These are phyloP conservation scores for Hemistola chrysoprasaria DNA, from an alignment of 2,888 invertebrate species.

Conservation along the genomic window DNA sequence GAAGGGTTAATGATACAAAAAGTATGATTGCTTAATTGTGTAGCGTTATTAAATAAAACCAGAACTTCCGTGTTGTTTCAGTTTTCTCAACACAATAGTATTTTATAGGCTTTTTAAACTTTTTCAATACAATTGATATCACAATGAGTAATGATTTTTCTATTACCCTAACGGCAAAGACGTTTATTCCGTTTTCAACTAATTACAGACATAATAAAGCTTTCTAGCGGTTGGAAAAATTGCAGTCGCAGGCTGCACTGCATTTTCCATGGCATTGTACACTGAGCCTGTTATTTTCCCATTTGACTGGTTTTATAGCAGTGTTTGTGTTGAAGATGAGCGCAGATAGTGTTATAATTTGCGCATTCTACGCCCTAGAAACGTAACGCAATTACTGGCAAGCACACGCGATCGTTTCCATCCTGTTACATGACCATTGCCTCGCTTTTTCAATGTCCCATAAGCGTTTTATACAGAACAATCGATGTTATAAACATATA, in stretches of 20 bases:
- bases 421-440: constrained; percentile 21
- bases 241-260: constrained; percentile 43
- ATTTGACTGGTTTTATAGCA: constrained; percentile 77
- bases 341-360: constrained; percentile 63
- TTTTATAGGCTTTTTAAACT: no score
- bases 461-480: background rate
- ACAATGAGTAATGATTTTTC: no score
- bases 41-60: no score
- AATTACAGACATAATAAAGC: constrained; percentile 57
- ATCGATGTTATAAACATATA: constrained; percentile 5
- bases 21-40: no score
- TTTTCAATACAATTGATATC: no score
- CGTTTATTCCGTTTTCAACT: constrained; percentile 51
- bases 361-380: constrained; percentile 71
- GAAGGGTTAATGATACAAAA: no score
- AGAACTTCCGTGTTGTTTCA: no score
- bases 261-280: constrained; percentile 76
- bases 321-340: constrained; percentile 64
- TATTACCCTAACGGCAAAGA: constrained; percentile 16
- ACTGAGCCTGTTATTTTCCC: constrained; percentile 79
- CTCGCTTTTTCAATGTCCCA: background rate
- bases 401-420: constrained; percentile 54
- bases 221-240: constrained; percentile 71
- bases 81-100: no score
- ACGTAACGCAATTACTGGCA: constrained; percentile 76